Conservation (phyloP, 1,140 invertebrate species). For the Lamellibrachia luymesi region DNA sequence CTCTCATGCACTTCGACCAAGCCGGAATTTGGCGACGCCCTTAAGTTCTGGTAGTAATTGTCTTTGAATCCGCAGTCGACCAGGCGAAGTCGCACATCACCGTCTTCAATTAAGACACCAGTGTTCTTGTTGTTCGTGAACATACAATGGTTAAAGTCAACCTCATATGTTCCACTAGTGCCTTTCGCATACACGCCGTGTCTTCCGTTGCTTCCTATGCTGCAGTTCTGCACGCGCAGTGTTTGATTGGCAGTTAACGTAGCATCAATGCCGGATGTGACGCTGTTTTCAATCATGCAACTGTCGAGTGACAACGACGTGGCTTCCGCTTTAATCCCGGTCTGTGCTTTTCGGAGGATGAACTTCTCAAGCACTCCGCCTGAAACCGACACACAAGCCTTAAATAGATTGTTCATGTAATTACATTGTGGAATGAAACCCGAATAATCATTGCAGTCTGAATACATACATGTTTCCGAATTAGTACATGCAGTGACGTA, state of each 20-base stretch:
- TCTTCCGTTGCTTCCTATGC: background rate
- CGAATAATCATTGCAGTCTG: background rate
- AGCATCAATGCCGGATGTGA: background rate
- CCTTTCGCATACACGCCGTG: background rate
- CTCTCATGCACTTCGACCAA: background rate
- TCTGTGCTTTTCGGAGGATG: background rate
- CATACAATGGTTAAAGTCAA: background rate
- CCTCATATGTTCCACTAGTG: background rate
- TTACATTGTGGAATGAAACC: background rate
- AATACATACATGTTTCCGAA: no score
- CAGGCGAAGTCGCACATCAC: background rate
- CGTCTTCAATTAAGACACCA: background rate
- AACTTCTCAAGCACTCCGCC: background rate
- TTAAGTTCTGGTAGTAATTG: background rate
- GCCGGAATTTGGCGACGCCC: background rate
- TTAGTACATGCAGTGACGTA: no score
- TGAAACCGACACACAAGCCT: background rate
- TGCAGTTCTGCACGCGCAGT: background rate
- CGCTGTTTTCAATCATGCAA: background rate
- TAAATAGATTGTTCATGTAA: background rate
- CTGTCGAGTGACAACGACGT: background rate
- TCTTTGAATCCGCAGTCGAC: background rate
- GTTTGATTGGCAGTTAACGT: background rate
- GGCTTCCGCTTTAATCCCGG: background rate
- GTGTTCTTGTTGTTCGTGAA: background rate